phyloP scores from a whole-genome alignment of 2,797 vertebrate species.

The Manis javanica region DNA sequence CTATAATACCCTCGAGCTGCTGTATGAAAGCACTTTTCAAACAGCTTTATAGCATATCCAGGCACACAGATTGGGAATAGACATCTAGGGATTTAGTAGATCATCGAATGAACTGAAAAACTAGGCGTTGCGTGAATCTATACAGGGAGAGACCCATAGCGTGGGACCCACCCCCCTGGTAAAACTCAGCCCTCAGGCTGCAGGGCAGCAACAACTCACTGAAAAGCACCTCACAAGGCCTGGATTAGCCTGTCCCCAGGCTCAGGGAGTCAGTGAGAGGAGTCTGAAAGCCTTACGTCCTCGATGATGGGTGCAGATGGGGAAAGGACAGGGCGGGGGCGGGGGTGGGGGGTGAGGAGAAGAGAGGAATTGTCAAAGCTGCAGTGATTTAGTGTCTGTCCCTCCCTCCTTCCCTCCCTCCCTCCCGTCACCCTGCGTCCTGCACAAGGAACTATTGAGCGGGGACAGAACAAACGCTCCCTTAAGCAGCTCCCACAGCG shows the following conservation, averaged over 20 bases:
- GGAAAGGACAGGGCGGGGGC: background rate
- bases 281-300: conserved; percentile 6
- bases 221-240: background rate
- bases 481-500: conserved; percentile 91
- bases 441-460: conserved; percentile 95
- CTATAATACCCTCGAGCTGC: background rate
- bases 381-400: conserved; percentile 85
- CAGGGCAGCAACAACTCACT: background rate
- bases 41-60: background rate
- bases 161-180: background rate
- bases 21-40: conserved; percentile 40
- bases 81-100: conserved; percentile 29
- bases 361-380: conserved; percentile 76
- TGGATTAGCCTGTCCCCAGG: background rate
- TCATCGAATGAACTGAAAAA: background rate
- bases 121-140: background rate
- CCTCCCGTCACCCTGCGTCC: conserved; percentile 87
- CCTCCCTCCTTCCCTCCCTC: conserved; percentile 86
- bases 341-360: background rate
- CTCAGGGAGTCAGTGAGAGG: background rate
- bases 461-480: conserved; percentile 94
- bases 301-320: background rate
- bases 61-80: background rate
- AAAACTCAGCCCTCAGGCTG: background rate
- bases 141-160: background rate